Percentiles rank a stretch among this genome's conserved stretches.
Evolutionary conservation across 2,797 vertebrate genomes (phyloP).

Genomic region (Craterocephalus amniculus): DNA sequence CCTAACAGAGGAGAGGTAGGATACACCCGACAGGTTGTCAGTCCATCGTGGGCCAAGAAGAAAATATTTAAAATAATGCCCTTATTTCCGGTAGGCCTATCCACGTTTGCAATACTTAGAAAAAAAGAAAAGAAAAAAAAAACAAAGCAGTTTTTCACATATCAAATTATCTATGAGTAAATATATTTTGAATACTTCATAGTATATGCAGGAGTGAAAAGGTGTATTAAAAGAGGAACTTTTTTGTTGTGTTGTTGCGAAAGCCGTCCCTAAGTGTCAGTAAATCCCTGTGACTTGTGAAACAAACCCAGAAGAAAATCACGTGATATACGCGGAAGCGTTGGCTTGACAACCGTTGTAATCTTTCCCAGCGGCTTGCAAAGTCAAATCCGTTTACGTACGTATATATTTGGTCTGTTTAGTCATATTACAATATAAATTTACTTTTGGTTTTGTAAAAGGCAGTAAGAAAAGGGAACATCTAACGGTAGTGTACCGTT

Average conservation of each 20-base stretch:
- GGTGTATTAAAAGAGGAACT: not conserved
- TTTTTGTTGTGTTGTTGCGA: not conserved
- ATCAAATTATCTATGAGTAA: no score
- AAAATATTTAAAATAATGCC: no score
- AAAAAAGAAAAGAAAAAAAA: no score
- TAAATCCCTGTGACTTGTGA: not conserved
- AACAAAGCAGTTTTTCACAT: no score
- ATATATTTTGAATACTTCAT: not conserved
- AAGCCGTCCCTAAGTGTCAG: conserved; percentile 40
- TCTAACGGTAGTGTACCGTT: not conserved
- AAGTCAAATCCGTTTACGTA: no score
- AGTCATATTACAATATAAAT: rapidly evolving
- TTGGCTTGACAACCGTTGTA: conserved; percentile 72
- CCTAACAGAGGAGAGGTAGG: no score
- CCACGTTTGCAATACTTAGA: no score
- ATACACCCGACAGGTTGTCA: no score
- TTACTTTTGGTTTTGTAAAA: not conserved
- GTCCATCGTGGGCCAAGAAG: no score
- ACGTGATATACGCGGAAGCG: conserved; percentile 49
- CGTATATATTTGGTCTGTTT: no score
- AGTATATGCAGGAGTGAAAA: not conserved
- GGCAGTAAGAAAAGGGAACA: no score
- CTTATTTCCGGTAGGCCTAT: no score
- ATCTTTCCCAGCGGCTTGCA: conserved; percentile 20
- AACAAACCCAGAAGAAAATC: conserved; percentile 41